Evolutionary conservation across 2,113 vertebrate species (phyloP), one percentile per base, ranked within the genome.

Genomic region (Galemys pyrenaicus): DNA sequence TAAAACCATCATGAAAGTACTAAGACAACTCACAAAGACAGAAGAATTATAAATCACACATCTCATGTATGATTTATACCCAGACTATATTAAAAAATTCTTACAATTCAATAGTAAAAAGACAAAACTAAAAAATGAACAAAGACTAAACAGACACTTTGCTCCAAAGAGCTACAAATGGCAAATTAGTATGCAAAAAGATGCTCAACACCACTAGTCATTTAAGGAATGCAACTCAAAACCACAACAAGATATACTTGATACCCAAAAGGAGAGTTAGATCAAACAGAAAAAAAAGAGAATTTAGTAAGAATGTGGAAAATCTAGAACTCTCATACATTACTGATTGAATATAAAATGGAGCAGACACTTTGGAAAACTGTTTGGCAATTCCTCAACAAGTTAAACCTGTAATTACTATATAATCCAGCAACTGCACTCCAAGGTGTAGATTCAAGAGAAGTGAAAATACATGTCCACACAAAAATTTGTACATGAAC

Each of bases 21-120:
- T 91, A 64, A 83, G n/a, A 91, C 65, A 75, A 80, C 7, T 5
- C 11, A 85, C 2, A 26, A 37, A 88, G 73, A 56, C 20, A 9
- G n/a, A 17, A 19, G 37, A 51, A 87, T 22, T 87, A 30, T 58
- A 78, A 70, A 35, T 79, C 62, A 78, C 39, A 4, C 26, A 73
- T 64, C 28, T 81, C 35, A 86, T 92, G 83, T 67, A 68, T 30
- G 39, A 82, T 9, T 44, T 74, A 3, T 85, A 81, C 11, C 46
- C 39, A 39, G 5, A 86, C 56, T 32, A 75, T n/a, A 68, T 15
- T 15, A 88, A 75, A 94, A 41, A 87, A 64, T 37, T 30, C 60
- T 87, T 73, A 71, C 11, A 85, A 75, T 32, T 87, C 51, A 86
- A 60, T n/a, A 80, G 44, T 79, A 89, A 80, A 89, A 74, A 92